Evolutionary conservation across 2,797 vertebrate genomes (phyloP).

Genomic region (Hyperoplus immaculatus): DNA sequence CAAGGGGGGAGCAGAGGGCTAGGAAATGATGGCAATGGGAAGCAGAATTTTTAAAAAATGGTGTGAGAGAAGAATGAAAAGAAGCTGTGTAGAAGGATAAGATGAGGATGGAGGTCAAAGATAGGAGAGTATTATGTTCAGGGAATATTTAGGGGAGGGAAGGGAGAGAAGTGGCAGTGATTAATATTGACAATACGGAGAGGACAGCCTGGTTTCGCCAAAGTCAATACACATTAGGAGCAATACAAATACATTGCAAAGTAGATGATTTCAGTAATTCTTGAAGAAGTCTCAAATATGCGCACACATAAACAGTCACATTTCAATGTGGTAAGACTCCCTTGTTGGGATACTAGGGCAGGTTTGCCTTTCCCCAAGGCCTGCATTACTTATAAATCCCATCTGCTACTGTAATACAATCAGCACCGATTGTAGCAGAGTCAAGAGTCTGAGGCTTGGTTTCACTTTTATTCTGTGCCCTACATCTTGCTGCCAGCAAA

Average conservation of each 20-base stretch:
- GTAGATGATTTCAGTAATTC: slow-evolving; percentile 12
- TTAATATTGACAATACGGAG: slow-evolving; percentile 65
- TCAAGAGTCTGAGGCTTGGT: slow-evolving; percentile 28
- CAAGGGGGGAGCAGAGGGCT: slow-evolving; percentile 15
- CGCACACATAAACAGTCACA: slow-evolving; percentile 17
- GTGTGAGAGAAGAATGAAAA: slow-evolving; percentile 34
- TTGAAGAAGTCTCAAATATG: slow-evolving; percentile 29
- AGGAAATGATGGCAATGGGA: slow-evolving; percentile 31
- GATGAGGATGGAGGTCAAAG: slow-evolving; percentile 56
- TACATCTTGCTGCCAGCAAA: slow-evolving; percentile 57
- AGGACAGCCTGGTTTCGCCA: slow-evolving; percentile 32
- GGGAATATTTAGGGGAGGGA: slow-evolving; percentile 56
- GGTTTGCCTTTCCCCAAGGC: slow-evolving; percentile 47
- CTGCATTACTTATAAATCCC: slow-evolving; percentile 59
- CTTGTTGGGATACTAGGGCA: slow-evolving; percentile 24
- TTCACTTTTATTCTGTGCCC: slow-evolving; percentile 55
- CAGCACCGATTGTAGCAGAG: slow-evolving; percentile 41
- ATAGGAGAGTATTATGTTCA: slow-evolving; percentile 40
- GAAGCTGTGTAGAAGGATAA: slow-evolving; percentile 26
- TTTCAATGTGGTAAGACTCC: slow-evolving; percentile 27
- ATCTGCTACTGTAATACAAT: slow-evolving; percentile 55
- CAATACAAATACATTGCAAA: slow-evolving; percentile 39
- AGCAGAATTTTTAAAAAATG: slow-evolving; percentile 18
- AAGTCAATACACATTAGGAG: slow-evolving; percentile 54
- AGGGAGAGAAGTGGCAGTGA: slow-evolving; percentile 29